phyloP scores from a whole-genome alignment of 2,113 vertebrate species.

The Apodemus sylvaticus region DNA sequence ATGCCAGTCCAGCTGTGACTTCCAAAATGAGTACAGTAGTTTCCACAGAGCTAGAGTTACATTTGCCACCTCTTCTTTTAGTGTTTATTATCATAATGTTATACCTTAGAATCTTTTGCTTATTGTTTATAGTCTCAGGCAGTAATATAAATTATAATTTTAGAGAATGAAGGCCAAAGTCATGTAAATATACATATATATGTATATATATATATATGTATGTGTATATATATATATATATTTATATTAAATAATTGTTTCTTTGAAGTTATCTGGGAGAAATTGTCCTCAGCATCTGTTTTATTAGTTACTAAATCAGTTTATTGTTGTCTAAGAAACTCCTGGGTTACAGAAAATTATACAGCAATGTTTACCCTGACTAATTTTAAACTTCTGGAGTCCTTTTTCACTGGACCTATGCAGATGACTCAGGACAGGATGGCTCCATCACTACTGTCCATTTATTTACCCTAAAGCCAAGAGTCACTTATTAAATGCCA shows the following conservation, averaged over 20 bases:
- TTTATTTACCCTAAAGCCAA: conserved; percentile 35
- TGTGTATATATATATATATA: neutral
- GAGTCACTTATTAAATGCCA: neutral
- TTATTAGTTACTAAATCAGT: neutral
- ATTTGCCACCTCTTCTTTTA: neutral
- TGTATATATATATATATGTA: too few relatives aligned
- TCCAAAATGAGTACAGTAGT: neutral
- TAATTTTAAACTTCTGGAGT: conserved; percentile 44
- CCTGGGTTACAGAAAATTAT: conserved; percentile 27
- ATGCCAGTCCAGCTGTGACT: neutral
- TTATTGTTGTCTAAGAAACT: neutral
- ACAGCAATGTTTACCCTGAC: neutral
- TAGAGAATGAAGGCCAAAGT: neutral
- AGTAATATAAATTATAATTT: conserved; percentile 35
- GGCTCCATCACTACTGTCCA: neutral
- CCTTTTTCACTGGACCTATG: conserved; percentile 1
- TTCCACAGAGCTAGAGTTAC: neutral
- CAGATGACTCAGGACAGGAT: neutral
- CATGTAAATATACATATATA: neutral
- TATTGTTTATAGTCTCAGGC: conserved; percentile 13
- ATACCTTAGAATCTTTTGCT: neutral
- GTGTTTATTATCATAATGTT: neutral
- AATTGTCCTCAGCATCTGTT: neutral
- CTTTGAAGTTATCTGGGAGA: conserved; percentile 3
- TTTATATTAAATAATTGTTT: neutral